phyloP scores from a whole-genome alignment of 2,888 invertebrate genomes.

The Drosophila neotestacea region DNA sequence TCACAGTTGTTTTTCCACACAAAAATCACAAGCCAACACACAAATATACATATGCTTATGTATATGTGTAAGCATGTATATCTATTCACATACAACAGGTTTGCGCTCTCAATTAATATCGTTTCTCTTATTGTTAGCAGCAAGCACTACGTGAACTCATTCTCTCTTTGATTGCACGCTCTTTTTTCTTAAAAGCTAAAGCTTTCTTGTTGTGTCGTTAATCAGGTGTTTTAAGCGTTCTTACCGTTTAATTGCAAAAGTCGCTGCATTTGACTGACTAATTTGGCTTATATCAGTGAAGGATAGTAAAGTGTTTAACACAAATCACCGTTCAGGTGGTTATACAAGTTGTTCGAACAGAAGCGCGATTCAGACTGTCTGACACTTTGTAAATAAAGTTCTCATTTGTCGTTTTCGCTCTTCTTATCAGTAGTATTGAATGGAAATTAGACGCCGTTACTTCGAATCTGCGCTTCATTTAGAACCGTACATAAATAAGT shows the following conservation, averaged over 20 bases:
- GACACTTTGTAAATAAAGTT: slow-evolving; percentile 10
- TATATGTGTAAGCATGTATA: background rate
- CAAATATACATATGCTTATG: background rate
- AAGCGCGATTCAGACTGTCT: slow-evolving; percentile 46
- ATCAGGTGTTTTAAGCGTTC: slow-evolving; percentile 29
- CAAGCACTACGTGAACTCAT: background rate
- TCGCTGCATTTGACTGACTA: slow-evolving; percentile 35
- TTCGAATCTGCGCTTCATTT: slow-evolving; percentile 9
- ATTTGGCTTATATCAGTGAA: slow-evolving; percentile 11
- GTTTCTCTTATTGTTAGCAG: slow-evolving; percentile 9
- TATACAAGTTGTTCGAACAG: slow-evolving; percentile 28
- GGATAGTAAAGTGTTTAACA: slow-evolving; percentile 4
- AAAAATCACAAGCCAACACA: slow-evolving; percentile 6
- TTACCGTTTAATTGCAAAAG: slow-evolving; percentile 45
- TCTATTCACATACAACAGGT: slow-evolving; percentile 14
- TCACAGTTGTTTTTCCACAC: slow-evolving; percentile 29
- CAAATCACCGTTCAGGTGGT: background rate
- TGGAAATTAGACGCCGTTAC: slow-evolving; percentile 21
- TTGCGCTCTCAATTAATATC: slow-evolving; percentile 12
- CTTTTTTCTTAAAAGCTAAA: background rate
- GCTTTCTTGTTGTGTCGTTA: slow-evolving; percentile 6
- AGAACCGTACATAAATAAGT: slow-evolving; percentile 1
- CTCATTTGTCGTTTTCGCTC: slow-evolving; percentile 5
- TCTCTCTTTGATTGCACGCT: background rate
- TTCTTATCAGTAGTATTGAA: slow-evolving; percentile 44